These are phyloP conservation scores for Harmothoe impar DNA, from an alignment of 2,888 invertebrate genomes.

Conservation along the genomic window DNA sequence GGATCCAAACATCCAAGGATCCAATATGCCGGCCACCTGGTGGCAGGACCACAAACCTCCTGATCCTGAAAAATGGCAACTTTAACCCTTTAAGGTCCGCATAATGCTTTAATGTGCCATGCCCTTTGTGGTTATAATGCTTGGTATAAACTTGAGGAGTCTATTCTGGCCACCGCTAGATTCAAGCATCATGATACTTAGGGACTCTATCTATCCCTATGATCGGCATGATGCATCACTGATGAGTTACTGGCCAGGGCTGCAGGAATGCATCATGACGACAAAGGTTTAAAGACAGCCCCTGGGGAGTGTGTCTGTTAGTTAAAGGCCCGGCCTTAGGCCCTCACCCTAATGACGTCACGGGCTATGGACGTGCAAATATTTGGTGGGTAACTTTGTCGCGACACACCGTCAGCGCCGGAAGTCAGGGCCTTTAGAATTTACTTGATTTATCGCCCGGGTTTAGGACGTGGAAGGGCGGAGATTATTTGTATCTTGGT, in stretches of 20 bases:
- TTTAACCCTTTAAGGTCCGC: too few relatives aligned
- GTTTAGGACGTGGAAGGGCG: neutral
- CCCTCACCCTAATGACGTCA: neutral
- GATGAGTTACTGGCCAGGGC: too few relatives aligned
- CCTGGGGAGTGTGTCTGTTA: neutral
- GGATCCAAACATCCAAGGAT: slow-evolving; percentile 16
- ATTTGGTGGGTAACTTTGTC: slow-evolving; percentile 39
- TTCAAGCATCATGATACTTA: too few relatives aligned
- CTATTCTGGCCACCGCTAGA: too few relatives aligned
- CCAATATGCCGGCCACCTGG: slow-evolving; percentile 10
- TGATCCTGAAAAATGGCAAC: slow-evolving; percentile 52
- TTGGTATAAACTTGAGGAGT: too few relatives aligned
- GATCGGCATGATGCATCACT: too few relatives aligned
- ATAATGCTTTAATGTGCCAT: too few relatives aligned
- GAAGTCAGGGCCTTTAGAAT: slow-evolving; percentile 42
- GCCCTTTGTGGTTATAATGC: too few relatives aligned
- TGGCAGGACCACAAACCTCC: slow-evolving; percentile 7
- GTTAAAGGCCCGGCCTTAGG: neutral
- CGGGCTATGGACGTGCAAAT: slow-evolving; percentile 42
- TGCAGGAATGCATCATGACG: too few relatives aligned
- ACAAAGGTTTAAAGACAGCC: too few relatives aligned
- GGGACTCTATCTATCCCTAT: too few relatives aligned
- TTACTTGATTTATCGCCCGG: slow-evolving; percentile 37
- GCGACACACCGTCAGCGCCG: neutral
- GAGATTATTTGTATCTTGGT: slow-evolving; percentile 22